These are phyloP conservation scores for Ursus arctos DNA, from an alignment of 2,113 vertebrate species.

Conservation along the genomic window DNA sequence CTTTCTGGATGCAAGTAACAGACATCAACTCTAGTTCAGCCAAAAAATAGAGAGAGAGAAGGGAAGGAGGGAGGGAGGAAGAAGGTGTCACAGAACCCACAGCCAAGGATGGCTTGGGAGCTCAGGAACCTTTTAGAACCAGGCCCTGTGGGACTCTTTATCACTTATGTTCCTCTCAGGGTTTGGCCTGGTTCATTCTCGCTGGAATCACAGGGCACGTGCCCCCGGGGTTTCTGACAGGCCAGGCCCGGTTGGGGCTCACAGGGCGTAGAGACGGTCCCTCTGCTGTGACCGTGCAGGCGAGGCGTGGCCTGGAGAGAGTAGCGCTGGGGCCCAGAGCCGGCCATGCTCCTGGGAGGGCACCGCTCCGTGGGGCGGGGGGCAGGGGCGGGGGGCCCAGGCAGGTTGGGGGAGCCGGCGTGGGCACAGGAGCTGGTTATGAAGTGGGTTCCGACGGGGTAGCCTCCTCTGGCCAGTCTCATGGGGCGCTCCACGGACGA, in stretches of 20 bases:
- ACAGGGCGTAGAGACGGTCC: rapidly evolving
- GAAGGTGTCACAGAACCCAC: not conserved
- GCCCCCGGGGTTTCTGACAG: not conserved
- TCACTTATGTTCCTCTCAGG: rapidly evolving
- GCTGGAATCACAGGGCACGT: rapidly evolving
- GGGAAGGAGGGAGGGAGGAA: too few species aligned
- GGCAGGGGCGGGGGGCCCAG: not conserved
- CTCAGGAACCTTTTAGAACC: not conserved
- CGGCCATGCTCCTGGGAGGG: too few species aligned
- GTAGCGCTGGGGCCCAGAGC: not conserved
- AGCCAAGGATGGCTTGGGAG: too few species aligned
- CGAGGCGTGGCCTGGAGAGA: not conserved
- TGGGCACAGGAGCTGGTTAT: rapidly evolving
- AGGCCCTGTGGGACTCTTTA: not conserved
- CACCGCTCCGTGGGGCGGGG: rapidly evolving
- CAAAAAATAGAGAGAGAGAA: not conserved
- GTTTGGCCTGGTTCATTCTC: not conserved
- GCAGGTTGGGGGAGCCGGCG: rapidly evolving
- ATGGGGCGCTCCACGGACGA: rapidly evolving
- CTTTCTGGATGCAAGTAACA: not conserved
- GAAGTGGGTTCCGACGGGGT: rapidly evolving
- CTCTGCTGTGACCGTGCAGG: not conserved
- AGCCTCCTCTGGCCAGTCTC: not conserved
- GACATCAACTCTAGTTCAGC: not conserved
- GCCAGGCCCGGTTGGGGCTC: not conserved